These are phyloP conservation scores for Ormyrus labotus DNA, from an alignment of 2,888 invertebrate species.

Conservation along the genomic window DNA sequence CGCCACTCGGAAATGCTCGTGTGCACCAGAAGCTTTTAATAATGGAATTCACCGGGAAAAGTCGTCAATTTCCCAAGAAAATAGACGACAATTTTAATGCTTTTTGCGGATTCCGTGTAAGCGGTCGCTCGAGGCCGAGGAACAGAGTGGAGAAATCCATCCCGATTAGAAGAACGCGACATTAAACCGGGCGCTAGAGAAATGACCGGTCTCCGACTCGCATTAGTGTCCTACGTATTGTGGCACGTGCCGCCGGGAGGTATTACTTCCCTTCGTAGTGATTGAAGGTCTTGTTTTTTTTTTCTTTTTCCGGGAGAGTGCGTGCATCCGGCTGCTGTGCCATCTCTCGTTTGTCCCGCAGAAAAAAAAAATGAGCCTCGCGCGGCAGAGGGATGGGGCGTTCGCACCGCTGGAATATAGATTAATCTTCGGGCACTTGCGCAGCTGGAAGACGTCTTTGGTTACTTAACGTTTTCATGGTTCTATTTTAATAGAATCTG, in stretches of 20 bases:
- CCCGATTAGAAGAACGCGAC: too few species aligned
- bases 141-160: too few species aligned
- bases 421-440: too few species aligned
- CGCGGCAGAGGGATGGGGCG: too few species aligned
- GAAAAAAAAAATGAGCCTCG: too few species aligned
- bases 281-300: constrained; percentile 30
- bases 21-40: constrained; percentile 5
- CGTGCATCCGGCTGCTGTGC: neutral
- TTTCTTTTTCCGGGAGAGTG: neutral
- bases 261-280: constrained; percentile 19
- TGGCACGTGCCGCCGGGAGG: neutral
- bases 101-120: too few species aligned
- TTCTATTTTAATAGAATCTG: too few species aligned
- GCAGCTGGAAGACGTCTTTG: too few species aligned
- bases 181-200: constrained; percentile 20
- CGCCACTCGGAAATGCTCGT: constrained; percentile 15
- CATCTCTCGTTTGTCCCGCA: neutral
- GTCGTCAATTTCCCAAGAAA: neutral
- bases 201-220: constrained; percentile 9
- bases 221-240: constrained; percentile 5
- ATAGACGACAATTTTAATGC: too few species aligned
- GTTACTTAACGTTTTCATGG: too few species aligned
- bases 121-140: too few species aligned
- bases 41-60: neutral
- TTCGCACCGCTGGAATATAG: too few species aligned